Percentiles rank a stretch among this genome's conserved stretches.
Evolutionary conservation across 2,113 vertebrate species (phyloP).

Genomic region (Otolemur garnettii): DNA sequence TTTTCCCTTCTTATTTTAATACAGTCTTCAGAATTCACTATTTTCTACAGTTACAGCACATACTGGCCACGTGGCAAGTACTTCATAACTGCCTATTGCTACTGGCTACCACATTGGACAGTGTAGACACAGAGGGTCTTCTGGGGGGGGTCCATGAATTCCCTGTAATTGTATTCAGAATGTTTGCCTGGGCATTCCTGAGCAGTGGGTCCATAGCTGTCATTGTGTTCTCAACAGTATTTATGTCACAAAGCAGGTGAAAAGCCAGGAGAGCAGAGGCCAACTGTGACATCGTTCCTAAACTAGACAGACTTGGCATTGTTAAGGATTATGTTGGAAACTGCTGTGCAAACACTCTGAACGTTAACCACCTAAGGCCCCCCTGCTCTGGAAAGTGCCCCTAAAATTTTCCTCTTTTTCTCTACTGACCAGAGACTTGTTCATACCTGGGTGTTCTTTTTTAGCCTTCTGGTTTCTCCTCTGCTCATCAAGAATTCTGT

Average conservation of each 20-base stretch:
- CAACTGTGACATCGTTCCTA: fast-evolving
- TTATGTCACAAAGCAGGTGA: background rate
- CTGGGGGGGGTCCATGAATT: background rate
- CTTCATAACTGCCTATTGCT: fast-evolving
- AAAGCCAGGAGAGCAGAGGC: background rate
- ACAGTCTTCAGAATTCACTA: background rate
- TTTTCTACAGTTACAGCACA: fast-evolving
- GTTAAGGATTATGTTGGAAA: fast-evolving
- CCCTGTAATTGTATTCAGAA: background rate
- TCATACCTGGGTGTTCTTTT: background rate
- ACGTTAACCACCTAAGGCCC: fast-evolving
- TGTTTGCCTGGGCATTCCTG: background rate
- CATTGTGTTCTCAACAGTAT: background rate
- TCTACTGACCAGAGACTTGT: background rate
- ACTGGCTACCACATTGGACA: background rate
- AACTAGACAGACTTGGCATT: background rate
- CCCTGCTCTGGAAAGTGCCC: background rate
- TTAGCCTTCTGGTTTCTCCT: background rate
- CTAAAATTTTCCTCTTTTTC: no score
- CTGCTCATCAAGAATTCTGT: background rate
- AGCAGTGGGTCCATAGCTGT: background rate
- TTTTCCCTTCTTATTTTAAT: background rate
- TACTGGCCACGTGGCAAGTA: background rate
- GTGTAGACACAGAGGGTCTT: background rate
- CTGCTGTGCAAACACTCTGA: background rate